Evolutionary conservation across 1,140 invertebrate genomes (phyloP).

Genomic region (Calliopsis andreniformis): DNA sequence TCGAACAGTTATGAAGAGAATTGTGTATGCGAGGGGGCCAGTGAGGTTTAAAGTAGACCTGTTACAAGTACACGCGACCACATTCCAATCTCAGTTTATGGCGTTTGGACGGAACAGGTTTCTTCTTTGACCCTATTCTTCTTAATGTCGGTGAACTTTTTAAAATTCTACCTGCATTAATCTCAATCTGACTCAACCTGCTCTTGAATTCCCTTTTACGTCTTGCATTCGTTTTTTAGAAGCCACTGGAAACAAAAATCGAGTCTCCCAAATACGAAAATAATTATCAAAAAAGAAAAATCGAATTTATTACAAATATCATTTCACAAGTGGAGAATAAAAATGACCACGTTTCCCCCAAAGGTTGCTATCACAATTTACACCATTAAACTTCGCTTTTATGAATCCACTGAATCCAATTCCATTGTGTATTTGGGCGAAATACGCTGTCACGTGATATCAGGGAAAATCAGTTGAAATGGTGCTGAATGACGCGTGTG

Average conservation of each 20-base stretch:
- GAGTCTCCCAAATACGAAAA: too few relatives aligned
- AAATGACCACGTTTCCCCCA: too few relatives aligned
- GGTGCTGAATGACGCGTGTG: too few relatives aligned
- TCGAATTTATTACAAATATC: too few relatives aligned
- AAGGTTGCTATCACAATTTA: too few relatives aligned
- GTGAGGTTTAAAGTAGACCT: conserved; percentile 9
- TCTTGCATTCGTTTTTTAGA: too few relatives aligned
- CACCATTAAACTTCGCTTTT: too few relatives aligned
- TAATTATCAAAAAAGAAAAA: too few relatives aligned
- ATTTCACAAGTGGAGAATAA: too few relatives aligned
- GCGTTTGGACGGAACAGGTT: conserved; percentile 22
- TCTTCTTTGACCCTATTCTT: conserved; percentile 18
- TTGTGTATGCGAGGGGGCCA: neutral
- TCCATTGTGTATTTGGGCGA: neutral
- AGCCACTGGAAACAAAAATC: neutral
- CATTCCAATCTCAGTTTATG: conserved; percentile 29
- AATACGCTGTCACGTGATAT: neutral
- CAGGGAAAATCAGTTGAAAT: neutral
- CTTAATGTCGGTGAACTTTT: neutral
- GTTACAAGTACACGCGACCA: conserved; percentile 14
- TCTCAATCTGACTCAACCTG: neutral
- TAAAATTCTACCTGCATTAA: neutral
- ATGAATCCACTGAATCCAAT: too few relatives aligned
- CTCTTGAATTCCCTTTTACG: neutral
- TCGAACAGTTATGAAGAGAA: neutral